Conservation (phyloP, 2,888 invertebrate genomes). For the Bembecia ichneumoniformis region DNA sequence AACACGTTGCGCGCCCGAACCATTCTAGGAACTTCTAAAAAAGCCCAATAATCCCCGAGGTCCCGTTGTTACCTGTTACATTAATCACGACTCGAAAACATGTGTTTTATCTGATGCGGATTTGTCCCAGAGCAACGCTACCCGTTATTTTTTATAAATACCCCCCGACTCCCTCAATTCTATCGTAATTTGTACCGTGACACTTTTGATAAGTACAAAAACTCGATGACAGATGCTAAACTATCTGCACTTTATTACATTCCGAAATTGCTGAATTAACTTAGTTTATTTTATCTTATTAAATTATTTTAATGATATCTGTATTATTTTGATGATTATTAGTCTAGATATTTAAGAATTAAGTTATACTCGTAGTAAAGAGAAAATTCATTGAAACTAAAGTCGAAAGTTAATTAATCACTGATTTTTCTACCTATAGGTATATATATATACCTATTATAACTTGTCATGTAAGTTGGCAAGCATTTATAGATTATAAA, state of each 20-base stretch:
- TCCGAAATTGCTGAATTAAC: too few relatives aligned
- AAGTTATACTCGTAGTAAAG: too few relatives aligned
- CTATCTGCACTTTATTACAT: neutral
- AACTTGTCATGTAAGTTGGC: too few relatives aligned
- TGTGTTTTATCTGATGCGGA: conserved; percentile 16
- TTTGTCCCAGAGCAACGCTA: conserved; percentile 4
- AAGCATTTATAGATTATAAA: too few relatives aligned
- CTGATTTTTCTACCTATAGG: too few relatives aligned
- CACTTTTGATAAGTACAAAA: conserved; percentile 9
- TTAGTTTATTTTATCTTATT: too few relatives aligned
- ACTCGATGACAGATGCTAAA: conserved; percentile 1
- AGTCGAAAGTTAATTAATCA: too few relatives aligned
- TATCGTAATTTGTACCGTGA: conserved; percentile 9
- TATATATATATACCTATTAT: too few relatives aligned
- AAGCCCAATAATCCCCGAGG: conserved; percentile 15
- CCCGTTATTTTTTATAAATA: conserved; percentile 2
- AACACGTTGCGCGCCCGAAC: conserved; percentile 5
- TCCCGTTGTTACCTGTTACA: conserved; percentile 21
- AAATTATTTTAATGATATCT: too few relatives aligned
- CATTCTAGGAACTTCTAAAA: conserved; percentile 26
- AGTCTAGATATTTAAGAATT: too few relatives aligned
- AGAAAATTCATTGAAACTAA: too few relatives aligned
- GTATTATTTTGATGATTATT: too few relatives aligned
- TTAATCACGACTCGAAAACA: conserved; percentile 14
- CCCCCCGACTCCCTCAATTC: neutral